Base-by-base conservation (phyloP, 2,113 vertebrate genomes). In the Eleginops maclovinus region DNA sequence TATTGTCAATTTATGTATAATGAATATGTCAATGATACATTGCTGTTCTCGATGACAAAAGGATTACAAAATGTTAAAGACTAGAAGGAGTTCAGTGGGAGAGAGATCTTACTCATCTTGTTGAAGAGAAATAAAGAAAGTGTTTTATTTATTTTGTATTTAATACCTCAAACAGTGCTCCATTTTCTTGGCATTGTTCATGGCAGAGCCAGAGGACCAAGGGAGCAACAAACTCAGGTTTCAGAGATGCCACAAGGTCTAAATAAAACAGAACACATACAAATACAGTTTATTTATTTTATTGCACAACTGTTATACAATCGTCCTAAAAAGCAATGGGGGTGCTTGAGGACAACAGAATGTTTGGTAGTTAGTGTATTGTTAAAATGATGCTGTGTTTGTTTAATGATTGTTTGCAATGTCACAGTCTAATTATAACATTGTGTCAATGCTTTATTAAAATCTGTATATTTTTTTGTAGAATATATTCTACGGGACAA, bases 131-230 rank as follows among this genome's bases (percentile, higher is more conserved):
- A 15, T 36, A 55, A 60, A 56, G 9, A 53, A 21, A 0, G 26
- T 31, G 12, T 16, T 59, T 47, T 40, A 36, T 36, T 36, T 36
- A 36, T 36, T 62, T 46, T 59, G n/a, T 19, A 14, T 36, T 36
- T 36, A 36, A 36, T 93, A 99, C 98, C 97, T 99, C 98, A 93
- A 99, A 99, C 15, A 99, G 89, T 68, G 96, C 85, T 54, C 98
- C 97, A 54, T 95, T 99, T 87, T 99, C 98, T n/a, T 89, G 82
- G 92, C 98, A 99, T 72, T 93, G 95, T 31, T 98, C 96, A 0
- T 99, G 97, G 84, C 96, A 97, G 83, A 99, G 95, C 98, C 98
- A 99, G 72, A 99, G 89, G 44, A 99, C 96, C 74, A 99, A 86
- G 0, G 98, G 97, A 80, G 97, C 93, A 74, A 98, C 96, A 9